phyloP scores from a whole-genome alignment of 2,888 invertebrate genomes.

The Lycaena phlaeas region DNA sequence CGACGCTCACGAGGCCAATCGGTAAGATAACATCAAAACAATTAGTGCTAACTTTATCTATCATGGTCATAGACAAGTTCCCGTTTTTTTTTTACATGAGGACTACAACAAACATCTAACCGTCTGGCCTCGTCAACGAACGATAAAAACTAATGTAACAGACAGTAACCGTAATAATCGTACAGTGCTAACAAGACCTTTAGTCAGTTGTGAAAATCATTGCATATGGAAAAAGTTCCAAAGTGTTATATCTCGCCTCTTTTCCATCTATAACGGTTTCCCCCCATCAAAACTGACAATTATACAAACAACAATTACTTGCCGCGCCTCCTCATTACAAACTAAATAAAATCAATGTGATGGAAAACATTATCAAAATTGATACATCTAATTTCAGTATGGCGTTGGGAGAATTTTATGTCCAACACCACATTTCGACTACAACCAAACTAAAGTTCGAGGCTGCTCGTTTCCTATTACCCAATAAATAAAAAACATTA shows the following conservation, averaged over 20 bases:
- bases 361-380: not conserved
- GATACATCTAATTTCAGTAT: not conserved
- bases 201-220: not conserved
- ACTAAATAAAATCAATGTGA: not conserved
- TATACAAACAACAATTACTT: not conserved
- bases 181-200: conserved; percentile 45
- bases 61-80: too few species aligned
- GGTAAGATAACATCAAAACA: too few species aligned
- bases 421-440: not conserved
- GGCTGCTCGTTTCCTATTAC: not conserved
- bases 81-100: too few species aligned
- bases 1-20: conserved; percentile 18
- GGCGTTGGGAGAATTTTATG: not conserved
- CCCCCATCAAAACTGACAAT: not conserved
- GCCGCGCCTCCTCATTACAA: not conserved
- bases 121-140: not conserved
- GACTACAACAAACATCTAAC: too few species aligned
- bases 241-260: not conserved
- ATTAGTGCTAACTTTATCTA: too few species aligned
- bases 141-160: conserved; percentile 39
- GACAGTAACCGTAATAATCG: conserved; percentile 33
- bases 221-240: not conserved
- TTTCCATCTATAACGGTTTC: not conserved
- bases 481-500: conserved; percentile 22
- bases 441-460: not conserved